Evolutionary conservation across 2,797 vertebrate genomes (phyloP).

Genomic region (Takifugu rubripes): DNA sequence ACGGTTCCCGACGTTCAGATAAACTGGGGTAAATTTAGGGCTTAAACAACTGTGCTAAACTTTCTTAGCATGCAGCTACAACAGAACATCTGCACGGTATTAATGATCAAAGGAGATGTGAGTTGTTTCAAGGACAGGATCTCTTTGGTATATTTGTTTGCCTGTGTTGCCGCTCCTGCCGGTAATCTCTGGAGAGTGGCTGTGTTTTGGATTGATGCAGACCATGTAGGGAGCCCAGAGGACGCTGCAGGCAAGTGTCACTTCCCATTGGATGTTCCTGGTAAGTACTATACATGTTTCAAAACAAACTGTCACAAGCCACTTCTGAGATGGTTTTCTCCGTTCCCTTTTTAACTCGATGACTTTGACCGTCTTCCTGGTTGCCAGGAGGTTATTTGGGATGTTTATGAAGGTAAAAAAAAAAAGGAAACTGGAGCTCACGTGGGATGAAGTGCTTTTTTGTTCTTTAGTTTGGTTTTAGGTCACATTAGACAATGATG

Average conservation of each 20-base stretch:
- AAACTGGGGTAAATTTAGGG: too few species aligned
- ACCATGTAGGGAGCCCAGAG: slow-evolving; percentile 64
- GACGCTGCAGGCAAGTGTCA: slow-evolving; percentile 74
- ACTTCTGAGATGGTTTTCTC: slow-evolving; percentile 48
- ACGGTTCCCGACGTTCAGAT: too few species aligned
- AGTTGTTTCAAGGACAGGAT: slow-evolving; percentile 68
- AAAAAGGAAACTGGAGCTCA: slow-evolving; percentile 12
- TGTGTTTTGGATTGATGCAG: slow-evolving; percentile 67
- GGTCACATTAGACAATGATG: slow-evolving; percentile 3
- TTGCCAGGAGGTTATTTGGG: slow-evolving; percentile 7
- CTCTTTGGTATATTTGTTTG: slow-evolving; percentile 73
- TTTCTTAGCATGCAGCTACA: too few species aligned
- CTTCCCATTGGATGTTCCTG: slow-evolving; percentile 71
- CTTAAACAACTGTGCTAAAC: too few species aligned
- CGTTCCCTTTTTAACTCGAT: slow-evolving; percentile 39
- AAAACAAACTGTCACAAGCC: slow-evolving; percentile 67
- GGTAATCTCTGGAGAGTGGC: slow-evolving; percentile 65
- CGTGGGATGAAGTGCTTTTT: background rate
- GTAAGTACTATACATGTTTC: slow-evolving; percentile 69
- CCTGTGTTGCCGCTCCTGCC: slow-evolving; percentile 45
- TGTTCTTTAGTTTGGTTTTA: background rate
- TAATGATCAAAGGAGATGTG: slow-evolving; percentile 48
- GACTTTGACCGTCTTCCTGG: slow-evolving; percentile 51
- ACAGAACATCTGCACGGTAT: slow-evolving; percentile 22
- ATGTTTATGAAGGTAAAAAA: slow-evolving; percentile 17